Conservation (phyloP, 37 sponge, comb jelly and placozoan genomes). For the Chondrosia reniformis region DNA sequence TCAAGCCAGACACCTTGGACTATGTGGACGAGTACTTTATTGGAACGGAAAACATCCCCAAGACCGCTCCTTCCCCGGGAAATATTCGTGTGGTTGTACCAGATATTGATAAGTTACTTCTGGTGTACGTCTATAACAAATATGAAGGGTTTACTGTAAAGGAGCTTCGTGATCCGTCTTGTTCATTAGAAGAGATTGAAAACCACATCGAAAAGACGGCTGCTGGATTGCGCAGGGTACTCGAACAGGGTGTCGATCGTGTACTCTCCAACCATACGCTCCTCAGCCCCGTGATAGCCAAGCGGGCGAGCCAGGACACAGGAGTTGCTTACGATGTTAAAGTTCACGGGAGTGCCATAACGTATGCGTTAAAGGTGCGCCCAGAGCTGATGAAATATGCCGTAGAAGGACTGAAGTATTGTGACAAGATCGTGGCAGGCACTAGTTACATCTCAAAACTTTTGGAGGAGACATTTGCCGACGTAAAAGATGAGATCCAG, state of each 20-base stretch:
- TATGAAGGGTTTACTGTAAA: conserved; percentile 32
- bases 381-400: conserved; percentile 28
- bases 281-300: conserved; percentile 23
- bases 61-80: conserved; percentile 13
- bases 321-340: conserved; percentile 20
- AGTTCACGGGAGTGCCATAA: conserved; percentile 18
- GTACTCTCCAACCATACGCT: conserved; percentile 27
- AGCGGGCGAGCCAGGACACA: conserved; percentile 29
- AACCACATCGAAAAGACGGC: conserved; percentile 24
- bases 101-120: conserved; percentile 21
- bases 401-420: conserved; percentile 16
- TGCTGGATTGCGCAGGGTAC: conserved; percentile 7
- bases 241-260: conserved; percentile 31
- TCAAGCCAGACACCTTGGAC: conserved; percentile 8
- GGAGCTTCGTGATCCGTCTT: not conserved
- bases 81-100: conserved; percentile 31
- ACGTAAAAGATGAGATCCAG: not conserved
- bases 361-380: conserved; percentile 10
- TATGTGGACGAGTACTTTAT: conserved; percentile 30
- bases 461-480: no score
- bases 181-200: conserved; percentile 24
- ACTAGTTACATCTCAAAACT: no score
- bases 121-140: conserved; percentile 16
- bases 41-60: conserved; percentile 22
- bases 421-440: conserved; percentile 19